Evolutionary conservation across 1,140 invertebrate genomes (phyloP), one percentile per base, ranked within the genome.

Genomic region (Panulirus ornatus): DNA sequence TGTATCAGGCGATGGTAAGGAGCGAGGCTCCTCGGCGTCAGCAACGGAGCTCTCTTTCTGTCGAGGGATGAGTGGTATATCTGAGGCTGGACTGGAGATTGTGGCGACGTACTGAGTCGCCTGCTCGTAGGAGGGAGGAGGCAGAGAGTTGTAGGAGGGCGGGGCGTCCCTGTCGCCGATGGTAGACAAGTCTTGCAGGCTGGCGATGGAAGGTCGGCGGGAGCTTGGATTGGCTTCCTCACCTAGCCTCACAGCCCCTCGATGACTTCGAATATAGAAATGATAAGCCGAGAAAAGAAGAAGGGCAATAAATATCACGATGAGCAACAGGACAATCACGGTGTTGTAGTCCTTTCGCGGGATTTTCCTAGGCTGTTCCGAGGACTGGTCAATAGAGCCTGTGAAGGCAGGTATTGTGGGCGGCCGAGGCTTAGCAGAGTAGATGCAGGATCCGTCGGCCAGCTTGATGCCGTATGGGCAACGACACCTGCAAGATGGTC

Each of bases 101-200:
- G 3, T 27, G 58, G 44, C 44, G 5, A 47, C 58, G n/a, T 22
- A 22, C 30, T 36, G 38, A 22, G 36, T 73, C 3, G 83, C 83
- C 36, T 73, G 63, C 27, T 84, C 83, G n/a, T 84, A 81, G 11
- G 83, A 47, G n/a, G 83, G 83, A 5, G 83, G 83, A 16, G 38
- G 63, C 36, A 84, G 40, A 40, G 44, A 51, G 27, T 19, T 44
- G 54, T 73, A 71, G 40, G 63, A 42, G 16, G 83, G 63, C 1
- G 83, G 83, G 40, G 83, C 30, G 1, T 73, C 70, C 2, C 11
- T 5, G 19, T 58, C 27, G 54, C 34, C 27, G 2, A 6, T 5
- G 63, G 6, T 66, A 19, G 63, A 22, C 63, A n/a, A 27, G 6
- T 22, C 22, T 5, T 22, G 5, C 63, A 5, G 63, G 63, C 5